phyloP scores from a whole-genome alignment of 2,797 vertebrate genomes.

The Pelochelys cantorii region DNA sequence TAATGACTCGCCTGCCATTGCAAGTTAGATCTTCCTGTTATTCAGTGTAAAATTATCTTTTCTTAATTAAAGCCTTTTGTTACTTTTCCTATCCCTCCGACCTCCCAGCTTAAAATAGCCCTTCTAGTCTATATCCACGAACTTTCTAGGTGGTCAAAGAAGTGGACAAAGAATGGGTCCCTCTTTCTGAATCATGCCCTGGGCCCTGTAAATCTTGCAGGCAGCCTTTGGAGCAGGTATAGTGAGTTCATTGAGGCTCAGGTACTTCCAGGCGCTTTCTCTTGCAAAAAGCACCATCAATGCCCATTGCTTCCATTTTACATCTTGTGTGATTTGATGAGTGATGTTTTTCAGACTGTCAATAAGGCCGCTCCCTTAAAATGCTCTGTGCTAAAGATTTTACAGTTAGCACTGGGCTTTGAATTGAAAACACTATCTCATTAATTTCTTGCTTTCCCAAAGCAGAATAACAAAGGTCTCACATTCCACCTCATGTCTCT shows the following conservation, averaged over 20 bases:
- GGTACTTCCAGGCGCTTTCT: neutral
- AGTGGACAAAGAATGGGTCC: neutral
- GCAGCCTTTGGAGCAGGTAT: neutral
- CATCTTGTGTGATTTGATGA: neutral
- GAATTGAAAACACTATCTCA: neutral
- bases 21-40: neutral
- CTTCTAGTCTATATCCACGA: neutral
- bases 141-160: neutral
- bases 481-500: neutral
- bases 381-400: neutral
- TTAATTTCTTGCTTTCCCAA: constrained; percentile 14
- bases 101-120: neutral
- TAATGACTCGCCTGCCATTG: neutral
- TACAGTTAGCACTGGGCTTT: neutral
- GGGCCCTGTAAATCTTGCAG: neutral
- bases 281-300: neutral
- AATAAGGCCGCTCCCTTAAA: constrained; percentile 9
- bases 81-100: neutral
- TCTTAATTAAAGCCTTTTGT: neutral
- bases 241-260: neutral
- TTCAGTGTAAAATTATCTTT: neutral
- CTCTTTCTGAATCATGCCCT: neutral
- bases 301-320: constrained; percentile 6
- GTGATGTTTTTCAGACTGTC: neutral
- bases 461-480: neutral